Evolutionary conservation across 2,113 vertebrate genomes (phyloP), one percentile per base, ranked within the genome.

Genomic region (Mustelus asterias): DNA sequence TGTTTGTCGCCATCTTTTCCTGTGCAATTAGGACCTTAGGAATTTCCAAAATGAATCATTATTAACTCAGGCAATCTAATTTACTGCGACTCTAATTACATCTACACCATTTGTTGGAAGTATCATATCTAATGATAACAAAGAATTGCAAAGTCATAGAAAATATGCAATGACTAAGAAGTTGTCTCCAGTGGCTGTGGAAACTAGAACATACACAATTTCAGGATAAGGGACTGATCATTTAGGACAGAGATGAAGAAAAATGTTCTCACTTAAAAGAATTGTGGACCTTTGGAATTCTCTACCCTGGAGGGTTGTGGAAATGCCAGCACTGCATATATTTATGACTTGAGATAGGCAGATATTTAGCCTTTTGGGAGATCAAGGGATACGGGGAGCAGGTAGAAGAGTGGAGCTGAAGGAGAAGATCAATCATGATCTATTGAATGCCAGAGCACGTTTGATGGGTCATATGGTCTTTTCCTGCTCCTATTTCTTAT

Each of bases 1-100:
- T 99, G 97, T 99, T 99, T 96, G 99, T 99, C 96, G 99, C 99
- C 99, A 99, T 99, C 96, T 99, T 99, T 96, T 99, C 99, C 96
- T 99, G 99, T 95, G 99, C 99, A 65, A 99, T 99, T 96, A 99
- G 98, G 96, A 99, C 99, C 99, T 99, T 96, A 37, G 8, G 37
- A 72, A 95, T 13, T 72, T 48, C 37, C 94, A 95, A 95, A 72
- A 29, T 90, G 54, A 33, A 11, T 60, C 24, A 60, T 33, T 1
- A 41, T 95, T 24, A 96, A 60, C 14, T 3, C 13, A 60, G 60
- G 10, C 54, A 60, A 90, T n/a, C 18, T 60, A n/a, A 33, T 90
- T 90, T 90, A 16, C 29, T 60, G 48, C 26, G 11, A 90, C 29
- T 83, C 88, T 90, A 10, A 10, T 33, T 90, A 90, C 88, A 90